Base-by-base conservation (phyloP, 2,113 vertebrate species). In the Himantopus leucocephalus region DNA sequence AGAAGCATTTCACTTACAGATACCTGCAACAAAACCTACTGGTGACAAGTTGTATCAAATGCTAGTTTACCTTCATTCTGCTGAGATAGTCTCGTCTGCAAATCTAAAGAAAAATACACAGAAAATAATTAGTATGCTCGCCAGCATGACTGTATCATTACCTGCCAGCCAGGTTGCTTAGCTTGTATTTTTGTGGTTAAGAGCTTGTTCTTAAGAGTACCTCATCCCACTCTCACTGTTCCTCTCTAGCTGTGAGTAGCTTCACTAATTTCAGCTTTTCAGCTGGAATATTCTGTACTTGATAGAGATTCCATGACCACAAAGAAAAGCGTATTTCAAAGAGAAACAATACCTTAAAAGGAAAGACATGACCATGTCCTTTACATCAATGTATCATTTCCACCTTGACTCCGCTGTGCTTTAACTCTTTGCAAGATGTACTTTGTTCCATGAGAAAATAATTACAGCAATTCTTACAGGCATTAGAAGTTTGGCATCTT, bases 41-140 rank as follows among this genome's bases (percentile, higher is more conserved):
- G 50, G 43, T 19, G 22, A 41, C n/a, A 75, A 83, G 37, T 15
- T 14, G 6, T 8, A 90, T 70, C 23, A 97, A 95, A 74, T 22
- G 88, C 35, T 55, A 80, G 43, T 96, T 98, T 98, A 99, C 98
- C 98, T 98, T 99, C 98, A 90, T 97, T 98, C 96, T 98, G 98
- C 95, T 99, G 98, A 73, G 98, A 98, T 83, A 99, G 98, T 95
- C 98, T 98, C 2, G 98, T 98, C 94, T 99, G 98, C 95, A 99
- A 97, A 98, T 99, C 98, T 99, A 90, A 97, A 98, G 95, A 94
- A 96, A 97, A 92, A 75, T 4, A 96, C 5, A 98, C 11, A 85
- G 35, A 90, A 53, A 20, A 73, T 78, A 62, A 78, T 94, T 43
- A 96, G 83, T 13, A 43, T 2, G 7, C 27, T 56, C 43, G 22